Conservation (phyloP, 2,797 vertebrate species). For the Myotis myotis region DNA sequence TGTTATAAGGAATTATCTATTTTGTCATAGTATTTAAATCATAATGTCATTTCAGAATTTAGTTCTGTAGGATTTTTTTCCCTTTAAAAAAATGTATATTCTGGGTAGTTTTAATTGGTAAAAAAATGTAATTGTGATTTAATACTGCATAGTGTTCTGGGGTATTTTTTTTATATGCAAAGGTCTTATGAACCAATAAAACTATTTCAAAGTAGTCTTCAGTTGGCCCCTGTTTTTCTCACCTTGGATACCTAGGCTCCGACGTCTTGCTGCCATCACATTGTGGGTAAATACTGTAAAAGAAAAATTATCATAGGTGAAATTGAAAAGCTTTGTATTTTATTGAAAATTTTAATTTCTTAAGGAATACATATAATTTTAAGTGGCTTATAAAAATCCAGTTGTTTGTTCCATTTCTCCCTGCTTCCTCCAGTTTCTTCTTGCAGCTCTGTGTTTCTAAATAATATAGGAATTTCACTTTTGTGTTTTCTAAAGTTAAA, state of each 20-base stretch:
- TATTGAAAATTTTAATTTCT: not conserved
- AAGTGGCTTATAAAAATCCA: not conserved
- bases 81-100: slow-evolving; percentile 64
- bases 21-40: slow-evolving; percentile 80
- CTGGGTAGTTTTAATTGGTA: slow-evolving; percentile 67
- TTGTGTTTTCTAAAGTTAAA: not conserved
- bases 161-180: slow-evolving; percentile 80
- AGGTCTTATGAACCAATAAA: slow-evolving; percentile 82
- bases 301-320: not conserved
- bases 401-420: not conserved
- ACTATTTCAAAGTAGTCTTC: slow-evolving; percentile 77
- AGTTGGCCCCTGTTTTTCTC: not conserved
- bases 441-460: not conserved
- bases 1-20: slow-evolving; percentile 72
- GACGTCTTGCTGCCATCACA: not conserved
- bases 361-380: not conserved
- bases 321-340: not conserved
- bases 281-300: not conserved
- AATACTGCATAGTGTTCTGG: slow-evolving; percentile 77
- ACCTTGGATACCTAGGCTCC: not conserved
- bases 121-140: slow-evolving; percentile 77
- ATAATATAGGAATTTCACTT: not conserved
- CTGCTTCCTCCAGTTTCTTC: not conserved
- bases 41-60: slow-evolving; percentile 70
- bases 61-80: slow-evolving; percentile 69